Percentiles rank a stretch among this genome's conserved stretches.
phyloP scores from a whole-genome alignment of 1,140 invertebrate species.

The Drosophila littoralis region DNA sequence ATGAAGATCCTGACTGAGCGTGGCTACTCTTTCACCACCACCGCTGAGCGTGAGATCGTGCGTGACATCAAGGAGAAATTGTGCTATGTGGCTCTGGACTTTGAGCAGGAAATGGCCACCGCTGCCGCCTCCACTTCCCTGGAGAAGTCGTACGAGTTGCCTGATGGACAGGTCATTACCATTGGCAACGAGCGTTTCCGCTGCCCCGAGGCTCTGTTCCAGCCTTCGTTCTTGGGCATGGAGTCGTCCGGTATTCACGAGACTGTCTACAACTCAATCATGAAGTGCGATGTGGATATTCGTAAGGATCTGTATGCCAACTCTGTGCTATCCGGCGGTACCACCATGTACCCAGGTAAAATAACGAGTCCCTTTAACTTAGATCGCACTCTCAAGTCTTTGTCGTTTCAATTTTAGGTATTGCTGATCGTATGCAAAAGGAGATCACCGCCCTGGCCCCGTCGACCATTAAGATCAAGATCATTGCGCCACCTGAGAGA shows the following conservation, averaged over 20 bases:
- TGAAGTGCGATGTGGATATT: slow-evolving; percentile 95
- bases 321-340: slow-evolving; percentile 92
- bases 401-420: slow-evolving; percentile 85
- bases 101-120: slow-evolving; percentile 95
- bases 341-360: slow-evolving; percentile 93
- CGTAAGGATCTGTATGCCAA: slow-evolving; percentile 95
- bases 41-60: slow-evolving; percentile 97
- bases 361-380: slow-evolving; percentile 87
- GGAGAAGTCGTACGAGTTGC: slow-evolving; percentile 93
- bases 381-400: slow-evolving; percentile 86
- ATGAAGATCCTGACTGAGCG: slow-evolving; percentile 98
- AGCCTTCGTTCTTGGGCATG: slow-evolving; percentile 92
- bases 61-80: slow-evolving; percentile 97
- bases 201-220: slow-evolving; percentile 94
- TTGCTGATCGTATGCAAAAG: slow-evolving; percentile 95
- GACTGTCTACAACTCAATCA: slow-evolving; percentile 95
- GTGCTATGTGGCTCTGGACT: slow-evolving; percentile 96
- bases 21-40: slow-evolving; percentile 98
- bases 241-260: slow-evolving; percentile 93
- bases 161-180: slow-evolving; percentile 91
- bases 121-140: slow-evolving; percentile 91
- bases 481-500: slow-evolving; percentile 96
- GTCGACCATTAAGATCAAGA: slow-evolving; percentile 97
- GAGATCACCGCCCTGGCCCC: slow-evolving; percentile 95
- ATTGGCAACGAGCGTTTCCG: slow-evolving; percentile 96